Percentiles rank a stretch among this genome's conserved stretches.
Evolutionary conservation across 2,797 vertebrate genomes (phyloP).

Genomic region (Melanogrammus aeglefinus): DNA sequence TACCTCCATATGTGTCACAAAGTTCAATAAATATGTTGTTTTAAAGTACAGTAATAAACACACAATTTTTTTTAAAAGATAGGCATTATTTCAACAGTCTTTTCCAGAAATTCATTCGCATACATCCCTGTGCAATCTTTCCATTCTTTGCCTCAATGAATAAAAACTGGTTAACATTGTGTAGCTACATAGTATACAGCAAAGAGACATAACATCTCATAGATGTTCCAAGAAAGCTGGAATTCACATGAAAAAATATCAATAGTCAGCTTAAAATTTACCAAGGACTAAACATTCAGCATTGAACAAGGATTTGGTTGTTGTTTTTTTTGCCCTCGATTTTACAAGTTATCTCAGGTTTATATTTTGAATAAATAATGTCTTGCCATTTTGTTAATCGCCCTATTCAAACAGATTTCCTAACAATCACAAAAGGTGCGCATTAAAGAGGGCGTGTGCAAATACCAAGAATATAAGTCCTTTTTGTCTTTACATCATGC

Average conservation of each 20-base stretch:
- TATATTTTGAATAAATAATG: slow-evolving; percentile 25
- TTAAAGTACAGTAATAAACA: slow-evolving; percentile 26
- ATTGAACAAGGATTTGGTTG: slow-evolving; percentile 35
- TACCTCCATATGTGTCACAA: slow-evolving; percentile 15
- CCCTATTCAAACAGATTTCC: slow-evolving; percentile 34
- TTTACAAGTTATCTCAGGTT: slow-evolving; percentile 34
- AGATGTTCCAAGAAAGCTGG: slow-evolving; percentile 49
- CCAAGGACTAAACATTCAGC: slow-evolving; percentile 68
- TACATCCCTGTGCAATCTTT: slow-evolving; percentile 17
- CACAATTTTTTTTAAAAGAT: slow-evolving; percentile 30
- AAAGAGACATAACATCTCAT: slow-evolving; percentile 49
- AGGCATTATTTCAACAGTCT: slow-evolving; percentile 40
- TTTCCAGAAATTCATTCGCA: slow-evolving; percentile 41
- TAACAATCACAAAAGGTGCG: slow-evolving; percentile 36
- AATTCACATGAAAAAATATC: slow-evolving; percentile 63
- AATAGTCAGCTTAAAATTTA: slow-evolving; percentile 55
- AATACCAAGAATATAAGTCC: slow-evolving; percentile 49
- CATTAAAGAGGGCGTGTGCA: slow-evolving; percentile 55
- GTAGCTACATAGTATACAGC: slow-evolving; percentile 48
- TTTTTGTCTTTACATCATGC: slow-evolving; percentile 45
- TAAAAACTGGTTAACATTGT: slow-evolving; percentile 32
- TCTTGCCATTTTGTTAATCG: slow-evolving; percentile 29
- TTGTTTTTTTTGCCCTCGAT: slow-evolving; percentile 22
- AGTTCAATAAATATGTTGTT: slow-evolving; percentile 34
- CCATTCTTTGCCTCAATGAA: slow-evolving; percentile 28